Percentiles rank a stretch among this genome's conserved stretches.
Evolutionary conservation across 2,888 invertebrate species (phyloP).

Genomic region (Crioceris asparagi): DNA sequence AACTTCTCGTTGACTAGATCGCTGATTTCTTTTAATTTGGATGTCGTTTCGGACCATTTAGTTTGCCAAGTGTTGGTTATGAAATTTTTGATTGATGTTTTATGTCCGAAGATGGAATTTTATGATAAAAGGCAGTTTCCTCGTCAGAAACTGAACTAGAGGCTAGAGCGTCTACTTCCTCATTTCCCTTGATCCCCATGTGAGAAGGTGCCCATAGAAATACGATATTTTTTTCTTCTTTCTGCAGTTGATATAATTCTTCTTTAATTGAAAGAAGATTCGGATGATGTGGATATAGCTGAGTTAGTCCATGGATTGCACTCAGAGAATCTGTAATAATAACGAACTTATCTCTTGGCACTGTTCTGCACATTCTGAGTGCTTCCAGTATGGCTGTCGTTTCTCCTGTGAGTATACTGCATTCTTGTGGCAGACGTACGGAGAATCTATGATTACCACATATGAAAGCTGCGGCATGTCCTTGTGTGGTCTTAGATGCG

Average conservation of each 20-base stretch:
- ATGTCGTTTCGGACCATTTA: background rate
- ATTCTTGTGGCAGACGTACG: background rate
- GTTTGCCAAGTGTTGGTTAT: background rate
- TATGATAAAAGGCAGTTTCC: background rate
- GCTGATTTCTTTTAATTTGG: background rate
- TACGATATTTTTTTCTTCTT: background rate
- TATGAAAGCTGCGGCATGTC: background rate
- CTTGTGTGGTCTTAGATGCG: background rate
- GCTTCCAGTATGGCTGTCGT: background rate
- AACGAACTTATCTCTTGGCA: background rate
- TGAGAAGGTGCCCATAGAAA: constrained; percentile 3
- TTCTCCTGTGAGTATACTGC: constrained; percentile 1
- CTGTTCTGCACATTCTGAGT: background rate
- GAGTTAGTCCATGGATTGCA: background rate
- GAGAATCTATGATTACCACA: background rate
- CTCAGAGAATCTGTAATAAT: constrained; percentile 1
- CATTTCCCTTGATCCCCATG: background rate
- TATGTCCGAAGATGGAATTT: background rate
- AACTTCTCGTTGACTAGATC: background rate
- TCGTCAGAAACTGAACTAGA: background rate
- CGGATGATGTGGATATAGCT: background rate
- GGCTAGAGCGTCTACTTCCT: background rate
- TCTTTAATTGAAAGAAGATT: background rate
- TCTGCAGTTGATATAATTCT: background rate
- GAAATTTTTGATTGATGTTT: background rate